Conservation (phyloP, 2,797 vertebrate species). For the Eurystomus glaucurus region DNA sequence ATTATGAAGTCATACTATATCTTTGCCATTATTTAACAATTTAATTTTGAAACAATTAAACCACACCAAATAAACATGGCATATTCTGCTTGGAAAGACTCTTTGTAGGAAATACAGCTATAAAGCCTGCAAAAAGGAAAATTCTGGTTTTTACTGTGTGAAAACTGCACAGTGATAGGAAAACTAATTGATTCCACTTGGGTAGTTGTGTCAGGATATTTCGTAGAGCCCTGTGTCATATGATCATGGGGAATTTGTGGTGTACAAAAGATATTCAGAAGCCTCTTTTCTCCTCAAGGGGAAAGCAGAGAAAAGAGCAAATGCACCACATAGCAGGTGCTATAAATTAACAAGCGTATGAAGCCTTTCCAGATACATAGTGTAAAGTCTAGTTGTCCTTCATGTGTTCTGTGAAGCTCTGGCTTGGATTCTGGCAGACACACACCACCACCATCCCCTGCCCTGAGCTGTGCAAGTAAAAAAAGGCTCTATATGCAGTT, state of each 20-base stretch:
- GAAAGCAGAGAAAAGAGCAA: neutral
- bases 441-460: rapidly evolving
- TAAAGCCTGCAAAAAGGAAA: neutral
- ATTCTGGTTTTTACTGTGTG: neutral
- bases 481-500: neutral
- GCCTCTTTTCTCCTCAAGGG: neutral
- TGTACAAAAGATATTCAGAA: neutral
- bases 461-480: neutral
- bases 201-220: neutral
- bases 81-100: neutral
- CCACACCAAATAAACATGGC: neutral
- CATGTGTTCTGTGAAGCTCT: neutral
- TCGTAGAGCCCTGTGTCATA: neutral
- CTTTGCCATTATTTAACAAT: neutral
- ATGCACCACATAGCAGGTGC: neutral
- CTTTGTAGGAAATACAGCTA: neutral
- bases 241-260: neutral
- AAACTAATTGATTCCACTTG: neutral
- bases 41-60: neutral
- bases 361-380: neutral
- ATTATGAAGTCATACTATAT: neutral
- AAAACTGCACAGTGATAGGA: neutral
- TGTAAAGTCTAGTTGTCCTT: neutral
- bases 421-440: neutral
- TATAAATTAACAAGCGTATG: neutral